phyloP scores from a whole-genome alignment of 1,140 invertebrate species.

The Brachystomella parvula region DNA sequence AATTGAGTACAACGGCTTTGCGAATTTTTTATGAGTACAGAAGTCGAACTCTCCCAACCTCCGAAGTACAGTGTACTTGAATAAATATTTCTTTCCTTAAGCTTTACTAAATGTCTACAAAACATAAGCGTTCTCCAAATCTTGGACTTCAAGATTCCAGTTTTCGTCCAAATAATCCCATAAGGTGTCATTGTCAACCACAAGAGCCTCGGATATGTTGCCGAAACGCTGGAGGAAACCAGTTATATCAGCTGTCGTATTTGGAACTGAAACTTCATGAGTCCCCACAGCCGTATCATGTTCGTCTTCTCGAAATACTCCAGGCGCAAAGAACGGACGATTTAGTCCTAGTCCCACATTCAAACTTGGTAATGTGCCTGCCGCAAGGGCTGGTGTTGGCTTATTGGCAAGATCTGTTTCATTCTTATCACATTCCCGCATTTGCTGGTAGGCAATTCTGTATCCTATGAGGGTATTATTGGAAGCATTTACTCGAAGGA shows the following conservation, averaged over 20 bases:
- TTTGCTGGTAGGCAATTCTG: conserved; percentile 26
- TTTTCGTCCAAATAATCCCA: conserved; percentile 32
- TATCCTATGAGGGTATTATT: conserved; percentile 28
- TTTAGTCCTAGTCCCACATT: conserved; percentile 1
- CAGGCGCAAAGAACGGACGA: conserved; percentile 2
- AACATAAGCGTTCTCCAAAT: conserved; percentile 26
- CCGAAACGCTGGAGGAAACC: not conserved
- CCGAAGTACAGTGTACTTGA: too few species aligned
- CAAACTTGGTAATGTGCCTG: too few species aligned
- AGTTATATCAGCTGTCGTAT: not conserved
- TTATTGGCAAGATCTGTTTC: conserved; percentile 22
- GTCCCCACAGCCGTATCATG: not conserved
- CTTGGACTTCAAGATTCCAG: conserved; percentile 20
- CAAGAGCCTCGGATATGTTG: not conserved
- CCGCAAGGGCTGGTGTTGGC: too few species aligned
- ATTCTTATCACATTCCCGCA: conserved; percentile 20
- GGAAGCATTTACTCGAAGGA: conserved; percentile 4
- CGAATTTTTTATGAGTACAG: too few species aligned
- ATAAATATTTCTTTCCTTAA: not conserved
- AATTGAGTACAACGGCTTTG: too few species aligned
- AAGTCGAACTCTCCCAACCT: too few species aligned
- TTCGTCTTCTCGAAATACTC: conserved; percentile 23
- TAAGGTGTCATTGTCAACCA: conserved; percentile 19
- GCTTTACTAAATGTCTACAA: not conserved
- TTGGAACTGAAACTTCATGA: not conserved